These are phyloP conservation scores for Jacana jacana DNA, from an alignment of 2,113 vertebrate species.

Conservation along the genomic window DNA sequence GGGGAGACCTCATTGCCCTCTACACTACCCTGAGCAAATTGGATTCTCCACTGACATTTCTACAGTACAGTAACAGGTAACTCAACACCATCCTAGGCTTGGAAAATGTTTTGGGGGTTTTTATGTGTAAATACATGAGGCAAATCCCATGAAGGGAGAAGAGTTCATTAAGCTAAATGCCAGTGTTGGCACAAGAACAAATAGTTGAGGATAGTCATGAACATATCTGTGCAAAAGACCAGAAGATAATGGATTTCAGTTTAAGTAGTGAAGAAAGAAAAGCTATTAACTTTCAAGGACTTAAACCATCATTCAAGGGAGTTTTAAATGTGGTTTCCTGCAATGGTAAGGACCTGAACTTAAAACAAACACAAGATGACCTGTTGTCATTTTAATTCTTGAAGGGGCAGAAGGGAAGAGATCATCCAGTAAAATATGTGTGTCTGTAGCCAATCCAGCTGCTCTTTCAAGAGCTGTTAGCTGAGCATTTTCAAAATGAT, in stretches of 20 bases:
- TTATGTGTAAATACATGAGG: background rate
- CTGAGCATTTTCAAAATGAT: background rate
- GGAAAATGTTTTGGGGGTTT: background rate
- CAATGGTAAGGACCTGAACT: background rate
- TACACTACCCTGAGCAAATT: background rate
- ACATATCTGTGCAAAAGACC: background rate
- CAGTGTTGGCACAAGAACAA: background rate
- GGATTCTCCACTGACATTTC: background rate
- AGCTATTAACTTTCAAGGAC: background rate
- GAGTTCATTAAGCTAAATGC: background rate
- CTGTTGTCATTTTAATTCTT: background rate
- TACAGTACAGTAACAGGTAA: background rate
- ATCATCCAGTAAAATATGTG: background rate
- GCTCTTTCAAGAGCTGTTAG: background rate
- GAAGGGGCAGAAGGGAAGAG: background rate
- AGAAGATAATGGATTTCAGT: background rate
- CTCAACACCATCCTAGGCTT: background rate
- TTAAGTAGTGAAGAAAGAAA: background rate
- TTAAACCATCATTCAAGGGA: background rate
- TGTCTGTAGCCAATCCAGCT: background rate
- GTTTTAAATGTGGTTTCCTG: background rate
- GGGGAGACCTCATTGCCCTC: too few relatives aligned
- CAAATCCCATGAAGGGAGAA: background rate
- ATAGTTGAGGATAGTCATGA: background rate
- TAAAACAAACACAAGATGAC: background rate